Evolutionary conservation across 1,140 invertebrate genomes (phyloP).

Genomic region (Drosophila neocordata): DNA sequence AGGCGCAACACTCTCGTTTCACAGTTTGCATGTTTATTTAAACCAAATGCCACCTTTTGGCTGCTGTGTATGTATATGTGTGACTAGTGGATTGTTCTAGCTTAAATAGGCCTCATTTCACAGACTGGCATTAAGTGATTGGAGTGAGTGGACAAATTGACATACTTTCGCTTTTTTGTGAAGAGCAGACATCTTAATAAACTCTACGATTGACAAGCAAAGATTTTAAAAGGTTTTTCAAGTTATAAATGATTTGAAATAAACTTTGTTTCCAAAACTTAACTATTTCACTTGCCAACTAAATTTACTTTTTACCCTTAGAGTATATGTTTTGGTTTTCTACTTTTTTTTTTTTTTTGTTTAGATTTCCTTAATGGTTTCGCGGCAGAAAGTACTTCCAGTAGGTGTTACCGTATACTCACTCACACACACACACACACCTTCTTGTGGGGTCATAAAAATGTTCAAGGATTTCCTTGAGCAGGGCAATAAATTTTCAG

Average conservation of each 20-base stretch:
- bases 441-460: conserved; percentile 55
- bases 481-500: conserved; percentile 58
- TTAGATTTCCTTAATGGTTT: too few species aligned
- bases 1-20: conserved; percentile 34
- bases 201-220: conserved; percentile 32
- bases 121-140: conserved; percentile 40
- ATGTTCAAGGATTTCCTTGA: conserved; percentile 55
- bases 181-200: conserved; percentile 25
- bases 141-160: conserved; percentile 20
- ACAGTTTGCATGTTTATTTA: conserved; percentile 70
- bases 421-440: conserved; percentile 20
- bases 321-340: too few species aligned
- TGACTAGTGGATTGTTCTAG: conserved; percentile 50
- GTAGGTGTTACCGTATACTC: too few species aligned
- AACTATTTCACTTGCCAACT: neutral
- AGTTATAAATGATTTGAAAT: neutral
- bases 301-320: neutral
- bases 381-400: too few species aligned
- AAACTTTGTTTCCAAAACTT: neutral
- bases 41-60: conserved; percentile 45
- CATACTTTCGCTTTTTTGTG: conserved; percentile 27
- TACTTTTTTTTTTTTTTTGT: too few species aligned
- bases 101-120: conserved; percentile 68
- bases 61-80: conserved; percentile 31
- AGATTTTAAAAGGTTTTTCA: conserved; percentile 3